phyloP scores from a whole-genome alignment of 2,113 vertebrate species.

The Entomyzon cyanotis region DNA sequence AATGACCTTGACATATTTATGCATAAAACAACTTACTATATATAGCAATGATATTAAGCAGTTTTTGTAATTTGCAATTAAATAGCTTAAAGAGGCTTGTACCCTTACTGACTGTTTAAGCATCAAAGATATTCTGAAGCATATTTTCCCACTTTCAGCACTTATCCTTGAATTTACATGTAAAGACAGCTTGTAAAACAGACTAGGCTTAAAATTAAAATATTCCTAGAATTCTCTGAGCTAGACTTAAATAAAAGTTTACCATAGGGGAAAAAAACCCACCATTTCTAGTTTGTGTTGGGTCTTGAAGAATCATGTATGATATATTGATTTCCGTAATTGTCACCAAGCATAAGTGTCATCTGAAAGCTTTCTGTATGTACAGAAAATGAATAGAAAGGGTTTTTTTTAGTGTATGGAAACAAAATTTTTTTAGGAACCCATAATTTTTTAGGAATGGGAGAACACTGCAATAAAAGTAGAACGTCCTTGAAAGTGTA shows the following conservation, averaged over 20 bases:
- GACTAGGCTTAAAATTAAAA: background rate
- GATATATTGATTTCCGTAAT: background rate
- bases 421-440: background rate
- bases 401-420: background rate
- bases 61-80: constrained; percentile 39
- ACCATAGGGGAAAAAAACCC: background rate
- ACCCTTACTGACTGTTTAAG: background rate
- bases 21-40: constrained; percentile 10
- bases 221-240: background rate
- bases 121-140: background rate
- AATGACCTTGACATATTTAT: constrained; percentile 46
- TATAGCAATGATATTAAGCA: background rate
- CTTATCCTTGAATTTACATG: background rate
- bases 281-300: background rate
- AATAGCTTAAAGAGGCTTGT: constrained; percentile 5
- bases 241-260: background rate
- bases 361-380: background rate
- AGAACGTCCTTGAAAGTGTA: background rate
- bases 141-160: background rate
- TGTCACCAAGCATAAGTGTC: background rate
- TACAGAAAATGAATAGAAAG: background rate
- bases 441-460: background rate
- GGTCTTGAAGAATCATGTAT: background rate
- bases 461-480: background rate
- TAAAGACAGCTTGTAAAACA: background rate